Conservation (phyloP, 2,797 vertebrate species). For the Squalus acanthias region DNA sequence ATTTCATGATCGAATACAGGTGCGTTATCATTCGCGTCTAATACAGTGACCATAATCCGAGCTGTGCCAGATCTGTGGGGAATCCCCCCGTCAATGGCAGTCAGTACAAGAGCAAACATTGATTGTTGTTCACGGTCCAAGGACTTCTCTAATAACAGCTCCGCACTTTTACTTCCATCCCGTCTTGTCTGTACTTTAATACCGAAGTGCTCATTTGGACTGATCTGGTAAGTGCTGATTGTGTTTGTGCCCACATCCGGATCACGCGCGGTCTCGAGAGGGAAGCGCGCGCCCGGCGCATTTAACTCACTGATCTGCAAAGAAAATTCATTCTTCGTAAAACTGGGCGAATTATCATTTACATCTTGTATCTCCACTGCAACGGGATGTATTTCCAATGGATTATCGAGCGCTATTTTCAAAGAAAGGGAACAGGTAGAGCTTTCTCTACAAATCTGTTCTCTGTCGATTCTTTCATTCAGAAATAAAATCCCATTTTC, state of each 20-base stretch:
- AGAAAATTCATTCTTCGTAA: conserved; percentile 40
- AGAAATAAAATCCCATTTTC: conserved; percentile 57
- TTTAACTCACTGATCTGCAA: not conserved
- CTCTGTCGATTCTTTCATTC: conserved; percentile 60
- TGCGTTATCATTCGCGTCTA: not conserved
- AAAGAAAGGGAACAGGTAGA: conserved; percentile 56
- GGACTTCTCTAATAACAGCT: not conserved
- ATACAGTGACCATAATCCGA: not conserved
- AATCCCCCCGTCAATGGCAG: not conserved
- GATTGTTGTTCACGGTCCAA: not conserved
- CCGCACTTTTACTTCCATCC: not conserved
- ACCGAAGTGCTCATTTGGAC: not conserved
- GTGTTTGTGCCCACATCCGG: not conserved
- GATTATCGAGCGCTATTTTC: conserved; percentile 52
- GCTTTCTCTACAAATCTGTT: conserved; percentile 57
- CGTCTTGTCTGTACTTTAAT: not conserved
- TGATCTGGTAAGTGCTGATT: not conserved
- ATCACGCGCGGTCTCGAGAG: conserved; percentile 12
- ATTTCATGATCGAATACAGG: not conserved
- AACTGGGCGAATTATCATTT: conserved; percentile 55
- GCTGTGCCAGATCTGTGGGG: not conserved
- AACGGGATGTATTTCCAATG: conserved; percentile 53
- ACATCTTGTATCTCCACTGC: conserved; percentile 53
- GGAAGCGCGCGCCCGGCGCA: not conserved
- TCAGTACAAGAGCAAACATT: not conserved